Evolutionary conservation across 2,113 vertebrate genomes (phyloP), one percentile per base, ranked within the genome.

Genomic region (Sisor rabdophorus): DNA sequence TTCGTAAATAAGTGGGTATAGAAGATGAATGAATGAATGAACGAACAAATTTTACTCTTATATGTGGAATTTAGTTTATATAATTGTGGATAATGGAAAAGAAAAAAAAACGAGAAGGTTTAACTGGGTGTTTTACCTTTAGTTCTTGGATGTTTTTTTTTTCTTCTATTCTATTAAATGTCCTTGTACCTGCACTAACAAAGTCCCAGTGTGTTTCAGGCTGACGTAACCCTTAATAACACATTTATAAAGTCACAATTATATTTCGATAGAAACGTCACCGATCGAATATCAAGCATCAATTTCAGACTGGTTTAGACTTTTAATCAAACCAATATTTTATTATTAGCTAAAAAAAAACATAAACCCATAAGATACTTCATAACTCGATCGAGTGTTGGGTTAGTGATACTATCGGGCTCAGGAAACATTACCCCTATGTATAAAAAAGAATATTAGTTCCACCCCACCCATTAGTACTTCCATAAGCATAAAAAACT

Each of bases 401-500:
- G 36, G 22, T 22, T 15, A 2, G 11, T 22, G 1, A 2, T 15
- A 47, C 8, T 11, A 52, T 50, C 17, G 28, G 11, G 47, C 44
- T 69, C 24, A 52, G 16, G 19, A 20, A 69, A 30, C 47, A 7
- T 30, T 12, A 52, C 1, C 9, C 47, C 12, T 17, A 5, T 50
- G 47, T 47, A 48, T 48, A 63, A 64, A n/a, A 40, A n/a, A 55
- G 4, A 12, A 24, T 16, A 1, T 50, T 26, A 47, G 13, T 20
- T 24, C 47, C 47, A 1, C 65, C 65, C 24, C 12, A 52, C 24
- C 16, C 65, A 30, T 69, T 52, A 69, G 15, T 52, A 30, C 47
- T 52, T 24, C 65, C 17, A 20, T 17, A 28, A 69, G 16, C 24
- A 69, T 69, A 69, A 69, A 69, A 20, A 67, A 24, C 52, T 71